phyloP scores from a whole-genome alignment of 2,888 invertebrate genomes.

The Drosophila falleni region DNA sequence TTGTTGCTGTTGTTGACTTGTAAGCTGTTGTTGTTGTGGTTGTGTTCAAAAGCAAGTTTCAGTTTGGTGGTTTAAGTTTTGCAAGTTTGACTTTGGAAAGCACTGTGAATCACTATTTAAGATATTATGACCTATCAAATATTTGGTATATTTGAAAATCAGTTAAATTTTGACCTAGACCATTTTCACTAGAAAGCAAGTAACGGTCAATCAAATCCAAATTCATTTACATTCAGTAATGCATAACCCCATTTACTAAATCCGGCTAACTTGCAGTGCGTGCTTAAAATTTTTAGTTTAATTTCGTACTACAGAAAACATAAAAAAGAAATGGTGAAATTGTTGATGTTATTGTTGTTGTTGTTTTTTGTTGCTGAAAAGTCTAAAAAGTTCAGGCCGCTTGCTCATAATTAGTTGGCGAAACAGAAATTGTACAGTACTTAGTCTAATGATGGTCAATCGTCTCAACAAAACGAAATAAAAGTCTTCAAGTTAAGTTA shows the following conservation, averaged over 20 bases:
- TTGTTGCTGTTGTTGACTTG: slow-evolving; percentile 22
- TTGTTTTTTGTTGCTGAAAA: slow-evolving; percentile 8
- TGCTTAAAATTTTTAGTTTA: slow-evolving; percentile 36
- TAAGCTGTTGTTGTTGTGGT: slow-evolving; percentile 28
- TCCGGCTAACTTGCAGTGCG: slow-evolving; percentile 38
- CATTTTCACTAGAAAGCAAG: slow-evolving; percentile 27
- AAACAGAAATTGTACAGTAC: slow-evolving; percentile 31
- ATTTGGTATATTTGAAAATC: slow-evolving; percentile 10
- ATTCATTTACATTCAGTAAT: slow-evolving; percentile 64
- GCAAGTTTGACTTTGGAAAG: slow-evolving; percentile 31
- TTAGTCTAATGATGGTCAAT: slow-evolving; percentile 31
- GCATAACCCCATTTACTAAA: slow-evolving; percentile 64
- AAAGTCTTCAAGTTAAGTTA: slow-evolving; percentile 18
- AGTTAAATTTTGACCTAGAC: slow-evolving; percentile 3
- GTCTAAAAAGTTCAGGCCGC: slow-evolving; percentile 18
- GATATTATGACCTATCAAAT: slow-evolving; percentile 4
- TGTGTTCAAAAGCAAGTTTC: slow-evolving; percentile 48
- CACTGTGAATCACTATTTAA: slow-evolving; percentile 29
- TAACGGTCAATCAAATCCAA: slow-evolving; percentile 12
- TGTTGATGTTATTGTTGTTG: slow-evolving; percentile 9
- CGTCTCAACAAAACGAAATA: slow-evolving; percentile 9
- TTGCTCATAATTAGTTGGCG: slow-evolving; percentile 33
- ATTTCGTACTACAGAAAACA: slow-evolving; percentile 10
- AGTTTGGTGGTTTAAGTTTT: slow-evolving; percentile 26
- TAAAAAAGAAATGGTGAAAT: slow-evolving; percentile 64